Base-by-base conservation (phyloP, 2,113 vertebrate genomes). In the Martes martes region DNA sequence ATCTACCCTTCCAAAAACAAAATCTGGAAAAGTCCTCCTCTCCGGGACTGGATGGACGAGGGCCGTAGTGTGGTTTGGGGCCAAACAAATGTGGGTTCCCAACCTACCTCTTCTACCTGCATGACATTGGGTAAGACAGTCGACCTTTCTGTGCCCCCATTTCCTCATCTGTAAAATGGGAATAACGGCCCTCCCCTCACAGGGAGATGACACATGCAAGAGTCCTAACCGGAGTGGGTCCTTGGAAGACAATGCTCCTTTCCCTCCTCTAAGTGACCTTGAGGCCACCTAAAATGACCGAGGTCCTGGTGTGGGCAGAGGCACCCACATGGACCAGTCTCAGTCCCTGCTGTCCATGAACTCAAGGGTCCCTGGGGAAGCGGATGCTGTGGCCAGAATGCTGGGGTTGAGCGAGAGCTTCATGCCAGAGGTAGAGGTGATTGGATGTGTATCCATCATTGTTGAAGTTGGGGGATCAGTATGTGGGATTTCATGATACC, bases 331-430 rank as follows among this genome's bases (percentile, higher is more conserved):
- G 57, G 82, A 39, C 28, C 61, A 52, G 21, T 10, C 23, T 88
- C 15, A 9, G 39, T 33, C 36, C 39, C 65, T 55, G 14, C 55
- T 63, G 26, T 80, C 19, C 1, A 19, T 5, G 39, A 57, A 71
- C 33, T 84, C 15, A 23, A 31, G 50, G 33, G 39, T 59, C 33
- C 14, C 74, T 14, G n/a, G n/a, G 52, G 67, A 88, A 83, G 33
- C 50, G 0, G 6, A 9, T 0, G 0, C 36, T 57, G 16, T 36
- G 47, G 73, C 47, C 55, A 50, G 59, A 47, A 50, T n/a, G 18
- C 21, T 4, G 83, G 14, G 14, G 15, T 3, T 39, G 11, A 23
- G 23, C 13, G 33, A 57, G 28, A 69, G 52, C 76, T 87, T 92
- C n/a, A 2, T 28, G 57, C 16, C 47, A 16, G 61, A 84, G 67